These are phyloP conservation scores for Tenualosa ilisha DNA, from an alignment of 2,797 vertebrate species.

Conservation along the genomic window DNA sequence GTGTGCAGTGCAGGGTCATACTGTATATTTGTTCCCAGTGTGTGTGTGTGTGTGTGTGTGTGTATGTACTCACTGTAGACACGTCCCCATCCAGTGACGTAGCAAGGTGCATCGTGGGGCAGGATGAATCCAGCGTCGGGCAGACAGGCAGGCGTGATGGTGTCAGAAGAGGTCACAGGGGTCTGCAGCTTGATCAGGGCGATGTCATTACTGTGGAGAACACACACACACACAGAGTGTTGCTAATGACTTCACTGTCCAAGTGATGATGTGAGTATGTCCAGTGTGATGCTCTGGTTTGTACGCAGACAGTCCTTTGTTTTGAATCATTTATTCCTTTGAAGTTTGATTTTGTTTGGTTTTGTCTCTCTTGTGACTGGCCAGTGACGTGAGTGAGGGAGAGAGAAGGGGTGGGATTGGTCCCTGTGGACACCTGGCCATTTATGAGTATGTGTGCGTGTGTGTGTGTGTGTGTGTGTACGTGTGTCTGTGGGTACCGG, in stretches of 20 bases:
- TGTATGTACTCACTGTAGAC: slow-evolving; percentile 45
- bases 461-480: neutral
- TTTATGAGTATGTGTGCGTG: neutral
- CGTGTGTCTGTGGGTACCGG: slow-evolving; percentile 58
- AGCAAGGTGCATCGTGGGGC: slow-evolving; percentile 44
- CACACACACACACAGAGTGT: slow-evolving; percentile 10
- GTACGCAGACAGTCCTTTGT: too few species aligned
- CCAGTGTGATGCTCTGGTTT: too few species aligned
- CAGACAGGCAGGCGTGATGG: slow-evolving; percentile 78
- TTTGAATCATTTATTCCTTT: too few species aligned
- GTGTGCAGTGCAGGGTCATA: too few species aligned
- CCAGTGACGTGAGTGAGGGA: too few species aligned
- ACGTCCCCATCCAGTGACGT: slow-evolving; percentile 52
- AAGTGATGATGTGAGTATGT: too few species aligned
- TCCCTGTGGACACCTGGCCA: too few species aligned
- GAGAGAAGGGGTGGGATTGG: too few species aligned
- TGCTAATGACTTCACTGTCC: too few species aligned
- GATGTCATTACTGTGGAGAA: slow-evolving; percentile 78
- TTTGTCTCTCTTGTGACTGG: too few species aligned
- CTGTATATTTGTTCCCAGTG: neutral
- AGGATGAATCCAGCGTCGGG: slow-evolving; percentile 57
- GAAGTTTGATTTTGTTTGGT: too few species aligned
- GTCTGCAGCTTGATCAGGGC: slow-evolving; percentile 85
- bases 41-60: slow-evolving; percentile 7
- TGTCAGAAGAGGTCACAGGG: slow-evolving; percentile 67